Conservation (phyloP, 2,888 invertebrate species). For the Erebia aethiops region DNA sequence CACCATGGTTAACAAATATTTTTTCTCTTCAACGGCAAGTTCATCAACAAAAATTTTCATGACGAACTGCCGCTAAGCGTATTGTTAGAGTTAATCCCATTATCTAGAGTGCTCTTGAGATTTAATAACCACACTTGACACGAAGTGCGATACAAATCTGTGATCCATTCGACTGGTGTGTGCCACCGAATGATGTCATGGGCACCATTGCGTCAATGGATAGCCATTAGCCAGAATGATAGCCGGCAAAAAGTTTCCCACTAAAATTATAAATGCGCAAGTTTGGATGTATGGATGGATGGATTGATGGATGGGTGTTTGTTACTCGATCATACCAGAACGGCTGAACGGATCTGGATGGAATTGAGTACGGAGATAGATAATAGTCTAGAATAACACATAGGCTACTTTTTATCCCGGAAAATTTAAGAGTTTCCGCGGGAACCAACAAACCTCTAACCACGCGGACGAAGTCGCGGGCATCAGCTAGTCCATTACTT, state of each 20-base stretch:
- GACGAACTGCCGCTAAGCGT: slow-evolving; percentile 45
- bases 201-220: slow-evolving; percentile 57
- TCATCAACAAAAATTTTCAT: slow-evolving; percentile 46
- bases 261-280: no score
- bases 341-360: no score
- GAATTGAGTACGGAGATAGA: no score
- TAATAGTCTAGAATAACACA: no score
- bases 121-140: slow-evolving; percentile 74
- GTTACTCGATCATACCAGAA: no score
- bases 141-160: slow-evolving; percentile 66
- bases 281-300: no score
- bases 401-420: no score
- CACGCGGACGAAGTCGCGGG: no score
- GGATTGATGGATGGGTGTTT: no score
- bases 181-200: slow-evolving; percentile 57
- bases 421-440: no score
- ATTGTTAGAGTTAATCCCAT: slow-evolving; percentile 66
- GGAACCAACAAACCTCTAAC: no score
- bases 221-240: slow-evolving; percentile 21
- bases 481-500: neutral
- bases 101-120: slow-evolving; percentile 79
- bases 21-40: slow-evolving; percentile 19
- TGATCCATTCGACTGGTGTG: slow-evolving; percentile 50
- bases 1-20: neutral
- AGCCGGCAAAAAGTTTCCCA: slow-evolving; percentile 21